Percentiles rank a stretch among this genome's conserved stretches.
Conservation (phyloP, 2,797 vertebrate species). For the Alosa sapidissima region DNA sequence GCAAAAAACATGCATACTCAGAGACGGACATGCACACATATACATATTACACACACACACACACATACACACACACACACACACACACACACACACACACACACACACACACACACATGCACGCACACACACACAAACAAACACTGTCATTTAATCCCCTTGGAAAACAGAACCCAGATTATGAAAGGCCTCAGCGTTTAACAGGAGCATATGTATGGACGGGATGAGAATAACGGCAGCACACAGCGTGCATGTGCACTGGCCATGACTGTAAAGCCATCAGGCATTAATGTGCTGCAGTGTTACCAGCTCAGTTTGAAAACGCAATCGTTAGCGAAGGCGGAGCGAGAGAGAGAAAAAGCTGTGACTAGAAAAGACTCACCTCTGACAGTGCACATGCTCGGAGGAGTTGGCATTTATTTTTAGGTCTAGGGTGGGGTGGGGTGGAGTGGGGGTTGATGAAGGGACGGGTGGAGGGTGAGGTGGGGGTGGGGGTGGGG, state of each 20-base stretch:
- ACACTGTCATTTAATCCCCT: background rate
- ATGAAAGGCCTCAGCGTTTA: background rate
- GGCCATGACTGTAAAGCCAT: background rate
- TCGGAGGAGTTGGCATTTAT: background rate
- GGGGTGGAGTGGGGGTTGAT: background rate
- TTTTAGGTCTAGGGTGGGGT: background rate
- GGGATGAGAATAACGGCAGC: background rate
- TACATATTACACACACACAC: background rate
- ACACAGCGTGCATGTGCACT: background rate
- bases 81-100: background rate
- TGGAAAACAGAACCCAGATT: background rate
- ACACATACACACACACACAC: background rate
- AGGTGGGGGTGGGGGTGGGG: background rate
- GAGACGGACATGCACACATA: background rate
- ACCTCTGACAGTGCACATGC: background rate
- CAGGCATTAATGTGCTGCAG: background rate
- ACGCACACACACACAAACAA: background rate
- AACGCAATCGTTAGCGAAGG: background rate
- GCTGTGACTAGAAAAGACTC: background rate
- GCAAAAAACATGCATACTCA: background rate
- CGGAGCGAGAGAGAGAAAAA: background rate
- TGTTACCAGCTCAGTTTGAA: background rate
- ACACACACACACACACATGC: background rate
- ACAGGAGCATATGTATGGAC: constrained; percentile 5
- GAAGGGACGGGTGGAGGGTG: background rate